These are phyloP conservation scores for Hydractinia echinata DNA, from an alignment of 30 jellyfish, hydroid and myxozoan species.

Conservation along the genomic window DNA sequence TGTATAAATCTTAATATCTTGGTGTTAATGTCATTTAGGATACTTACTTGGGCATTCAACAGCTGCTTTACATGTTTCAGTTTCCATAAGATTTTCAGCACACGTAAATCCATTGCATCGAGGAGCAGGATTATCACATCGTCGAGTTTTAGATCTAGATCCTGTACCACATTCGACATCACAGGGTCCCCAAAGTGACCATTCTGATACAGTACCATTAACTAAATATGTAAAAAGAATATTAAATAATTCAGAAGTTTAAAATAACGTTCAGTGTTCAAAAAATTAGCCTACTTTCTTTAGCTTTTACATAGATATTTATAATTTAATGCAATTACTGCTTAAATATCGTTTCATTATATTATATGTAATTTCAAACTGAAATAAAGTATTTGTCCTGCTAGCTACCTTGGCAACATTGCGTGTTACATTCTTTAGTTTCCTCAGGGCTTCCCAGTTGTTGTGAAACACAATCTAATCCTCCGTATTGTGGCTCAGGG, in stretches of 20 bases:
- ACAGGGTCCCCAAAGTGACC: conserved; percentile 90
- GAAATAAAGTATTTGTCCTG: not conserved
- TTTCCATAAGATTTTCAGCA: conserved; percentile 40
- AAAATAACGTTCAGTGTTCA: not conserved
- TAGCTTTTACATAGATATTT: not conserved
- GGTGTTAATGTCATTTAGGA: not conserved
- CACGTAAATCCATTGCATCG: conserved; percentile 76
- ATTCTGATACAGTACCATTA: conserved; percentile 78
- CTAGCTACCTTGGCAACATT: conserved; percentile 81
- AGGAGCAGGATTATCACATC: conserved; percentile 88
- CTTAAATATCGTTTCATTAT: not conserved
- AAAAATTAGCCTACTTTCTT: not conserved
- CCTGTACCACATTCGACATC: conserved; percentile 88
- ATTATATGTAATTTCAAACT: too few species aligned
- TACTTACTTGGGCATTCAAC: conserved; percentile 77
- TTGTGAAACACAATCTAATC: conserved; percentile 66
- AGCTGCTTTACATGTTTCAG: conserved; percentile 58
- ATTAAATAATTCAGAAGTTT: not conserved
- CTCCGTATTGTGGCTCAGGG: conserved; percentile 82
- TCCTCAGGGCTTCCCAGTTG: conserved; percentile 58
- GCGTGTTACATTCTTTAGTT: conserved; percentile 63
- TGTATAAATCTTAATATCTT: not conserved
- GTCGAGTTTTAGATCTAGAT: conserved; percentile 45
- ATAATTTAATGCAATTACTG: not conserved
- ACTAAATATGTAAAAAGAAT: conserved; percentile 31